Percentiles rank a stretch among this genome's conserved stretches.
Conservation (phyloP, 2,113 vertebrate species). For the Arizona elegans region DNA sequence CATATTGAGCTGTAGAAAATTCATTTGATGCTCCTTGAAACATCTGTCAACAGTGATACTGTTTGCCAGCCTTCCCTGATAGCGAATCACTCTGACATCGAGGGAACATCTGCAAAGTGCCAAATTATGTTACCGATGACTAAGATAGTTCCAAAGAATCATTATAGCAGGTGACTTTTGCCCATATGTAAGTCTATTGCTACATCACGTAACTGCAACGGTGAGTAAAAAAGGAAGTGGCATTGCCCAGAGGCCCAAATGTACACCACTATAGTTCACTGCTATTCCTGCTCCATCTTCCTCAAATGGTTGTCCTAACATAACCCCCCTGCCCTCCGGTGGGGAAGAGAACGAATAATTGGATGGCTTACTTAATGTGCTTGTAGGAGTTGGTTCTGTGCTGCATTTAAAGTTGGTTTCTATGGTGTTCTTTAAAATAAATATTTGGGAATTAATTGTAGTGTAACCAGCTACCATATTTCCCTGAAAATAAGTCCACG, state of each 20-base stretch:
- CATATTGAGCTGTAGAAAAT: rapidly evolving
- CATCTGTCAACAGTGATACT: not conserved
- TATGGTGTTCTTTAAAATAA: conserved; percentile 7
- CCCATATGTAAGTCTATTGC: conserved; percentile 35
- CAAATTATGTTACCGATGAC: conserved; percentile 21
- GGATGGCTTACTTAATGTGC: conserved; percentile 29
- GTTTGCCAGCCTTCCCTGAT: not conserved
- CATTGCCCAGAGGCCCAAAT: conserved; percentile 16
- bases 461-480: not conserved
- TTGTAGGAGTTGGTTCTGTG: conserved; percentile 19
- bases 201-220: conserved; percentile 8
- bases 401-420: conserved; percentile 2
- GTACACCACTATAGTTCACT: not conserved
- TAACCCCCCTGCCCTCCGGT: not conserved
- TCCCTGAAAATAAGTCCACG: no score
- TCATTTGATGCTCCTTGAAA: conserved; percentile 11
- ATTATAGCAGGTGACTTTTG: conserved; percentile 26
- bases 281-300: not conserved
- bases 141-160: conserved; percentile 13
- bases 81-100: not conserved
- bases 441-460: conserved; percentile 9
- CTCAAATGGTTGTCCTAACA: not conserved
- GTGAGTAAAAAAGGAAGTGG: not conserved
- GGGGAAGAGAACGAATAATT: conserved; percentile 7
- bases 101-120: not conserved